Base-by-base conservation (phyloP, 2,888 invertebrate genomes). In the Atrina japonica region DNA sequence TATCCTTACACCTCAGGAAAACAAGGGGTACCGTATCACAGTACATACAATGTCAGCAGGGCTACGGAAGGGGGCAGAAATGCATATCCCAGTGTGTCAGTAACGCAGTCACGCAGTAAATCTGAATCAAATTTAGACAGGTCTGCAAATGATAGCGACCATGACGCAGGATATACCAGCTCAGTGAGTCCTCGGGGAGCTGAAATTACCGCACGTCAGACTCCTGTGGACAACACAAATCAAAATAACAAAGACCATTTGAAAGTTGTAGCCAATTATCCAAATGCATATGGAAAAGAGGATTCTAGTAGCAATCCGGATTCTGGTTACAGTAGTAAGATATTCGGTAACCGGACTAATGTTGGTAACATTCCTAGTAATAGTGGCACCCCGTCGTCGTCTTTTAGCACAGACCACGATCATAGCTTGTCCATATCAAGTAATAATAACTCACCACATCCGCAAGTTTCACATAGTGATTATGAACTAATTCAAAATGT, bases 261-360 rank as follows among this genome's bases (percentile, higher is more conserved):
- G 18, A 58, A 56, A 27, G 40, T 18, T 49, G 49, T 66, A 18
- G 45, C 66, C n/a, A 66, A 66, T 30, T 66, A 66, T 49, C 80
- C 80, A 0, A 80, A 80, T 56, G 73, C 76, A 25, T 80, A 78
- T 60, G 77, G 75, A 40, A 88, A 86, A 66, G 86, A 87, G 53
- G 88, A 89, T 69, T 85, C 88, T 18, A 88, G 89, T 69, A 87
- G 87, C 68, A 87, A 86, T 72, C 89, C 95, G 78, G 96, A 96
- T 90, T 96, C 96, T 0, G 96, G 96, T 0, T 96, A 96, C 89
- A 95, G 95, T 83, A 95, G 95, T 45, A 94, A 95, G 86, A 94
- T 95, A 80, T 95, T 95, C 78, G 95, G 80, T 25, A 77, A 60
- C 25, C 69, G 80, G n/a, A 68, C 47, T 3, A 53, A 53, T 25